phyloP scores from a whole-genome alignment of 1,140 invertebrate species.

The Papilio xuthus region DNA sequence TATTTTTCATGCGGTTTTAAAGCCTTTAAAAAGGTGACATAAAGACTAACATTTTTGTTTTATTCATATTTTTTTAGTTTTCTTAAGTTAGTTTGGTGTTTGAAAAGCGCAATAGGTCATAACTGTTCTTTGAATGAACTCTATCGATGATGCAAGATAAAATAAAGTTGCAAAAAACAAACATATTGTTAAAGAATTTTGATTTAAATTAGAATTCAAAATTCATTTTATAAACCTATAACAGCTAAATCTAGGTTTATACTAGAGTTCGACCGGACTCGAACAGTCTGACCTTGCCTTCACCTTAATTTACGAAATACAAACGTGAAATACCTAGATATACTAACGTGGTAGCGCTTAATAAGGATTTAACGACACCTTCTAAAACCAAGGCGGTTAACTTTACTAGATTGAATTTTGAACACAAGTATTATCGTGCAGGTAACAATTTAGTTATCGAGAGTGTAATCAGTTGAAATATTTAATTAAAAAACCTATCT shows the following conservation, averaged over 20 bases:
- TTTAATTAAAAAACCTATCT: too few relatives aligned
- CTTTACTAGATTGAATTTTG: constrained; percentile 18
- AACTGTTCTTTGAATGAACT: not conserved
- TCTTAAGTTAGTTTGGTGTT: too few relatives aligned
- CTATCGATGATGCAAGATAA: not conserved
- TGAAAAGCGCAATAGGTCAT: too few relatives aligned
- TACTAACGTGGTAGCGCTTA: not conserved
- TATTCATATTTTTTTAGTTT: too few relatives aligned
- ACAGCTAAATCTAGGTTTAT: constrained; percentile 27
- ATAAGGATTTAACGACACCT: constrained; percentile 24
- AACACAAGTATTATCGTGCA: not conserved
- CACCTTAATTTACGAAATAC: constrained; percentile 23
- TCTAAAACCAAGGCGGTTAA: constrained; percentile 19
- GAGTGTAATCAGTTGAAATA: too few relatives aligned
- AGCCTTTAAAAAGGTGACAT: too few relatives aligned
- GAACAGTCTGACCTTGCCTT: constrained; percentile 13
- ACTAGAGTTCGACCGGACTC: constrained; percentile 8
- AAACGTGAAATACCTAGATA: not conserved
- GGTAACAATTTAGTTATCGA: too few relatives aligned
- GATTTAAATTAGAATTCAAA: not conserved
- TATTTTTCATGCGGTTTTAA: too few relatives aligned
- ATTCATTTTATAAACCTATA: constrained; percentile 4
- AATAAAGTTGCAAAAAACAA: not conserved
- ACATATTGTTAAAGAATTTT: constrained; percentile 8
- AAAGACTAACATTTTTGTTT: too few relatives aligned